Conservation (phyloP, 2,888 invertebrate genomes). For the Drosophila demipolita region DNA sequence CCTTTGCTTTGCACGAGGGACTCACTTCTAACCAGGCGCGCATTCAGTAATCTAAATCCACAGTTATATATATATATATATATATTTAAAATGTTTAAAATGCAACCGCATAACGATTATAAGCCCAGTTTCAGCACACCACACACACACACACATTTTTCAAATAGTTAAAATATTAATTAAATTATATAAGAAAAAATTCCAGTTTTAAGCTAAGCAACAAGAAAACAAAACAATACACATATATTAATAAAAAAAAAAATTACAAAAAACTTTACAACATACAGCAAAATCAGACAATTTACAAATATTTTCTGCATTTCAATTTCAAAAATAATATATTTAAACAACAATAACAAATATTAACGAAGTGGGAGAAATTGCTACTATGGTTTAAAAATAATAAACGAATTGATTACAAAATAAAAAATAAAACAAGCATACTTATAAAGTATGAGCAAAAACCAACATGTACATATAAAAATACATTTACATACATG, state of each 20-base stretch:
- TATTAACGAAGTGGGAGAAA: constrained; percentile 37
- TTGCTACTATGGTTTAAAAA: constrained; percentile 42
- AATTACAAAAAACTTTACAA: constrained; percentile 1
- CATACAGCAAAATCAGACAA: constrained; percentile 39
- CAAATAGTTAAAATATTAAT: constrained; percentile 48
- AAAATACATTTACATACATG: constrained; percentile 23
- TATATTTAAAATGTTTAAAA: background rate
- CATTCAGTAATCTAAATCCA: constrained; percentile 9
- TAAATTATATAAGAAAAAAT: constrained; percentile 23
- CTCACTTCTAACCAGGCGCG: constrained; percentile 20
- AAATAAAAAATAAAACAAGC: background rate
- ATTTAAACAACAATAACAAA: constrained; percentile 33
- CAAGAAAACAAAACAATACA: constrained; percentile 6
- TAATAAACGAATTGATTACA: constrained; percentile 13
- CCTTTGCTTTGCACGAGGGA: constrained; percentile 20
- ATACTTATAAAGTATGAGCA: constrained; percentile 1
- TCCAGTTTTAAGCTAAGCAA: constrained; percentile 33
- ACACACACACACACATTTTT: constrained; percentile 30
- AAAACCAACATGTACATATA: constrained; percentile 22
- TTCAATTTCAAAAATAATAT: constrained; percentile 49
- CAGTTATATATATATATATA: background rate
- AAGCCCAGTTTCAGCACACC: constrained; percentile 7
- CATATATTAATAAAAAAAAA: background rate
- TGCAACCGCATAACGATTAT: background rate
- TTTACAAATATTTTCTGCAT: constrained; percentile 54